Evolutionary conservation across 2,888 invertebrate species (phyloP).

Genomic region (Bugula neritina): DNA sequence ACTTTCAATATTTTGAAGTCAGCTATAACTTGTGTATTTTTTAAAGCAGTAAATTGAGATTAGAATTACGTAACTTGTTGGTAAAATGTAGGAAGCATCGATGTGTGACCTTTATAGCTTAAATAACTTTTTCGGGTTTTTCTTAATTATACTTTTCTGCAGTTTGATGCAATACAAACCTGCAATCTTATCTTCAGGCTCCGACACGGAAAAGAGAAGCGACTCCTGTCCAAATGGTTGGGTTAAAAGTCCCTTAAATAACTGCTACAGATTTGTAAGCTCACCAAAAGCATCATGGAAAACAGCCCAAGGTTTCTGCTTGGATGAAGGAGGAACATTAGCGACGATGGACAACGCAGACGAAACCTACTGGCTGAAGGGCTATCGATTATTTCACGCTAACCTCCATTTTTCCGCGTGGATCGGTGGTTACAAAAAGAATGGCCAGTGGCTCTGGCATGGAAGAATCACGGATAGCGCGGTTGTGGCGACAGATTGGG

Average conservation of each 20-base stretch:
- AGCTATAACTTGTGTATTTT: no score
- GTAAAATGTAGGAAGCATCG: no score
- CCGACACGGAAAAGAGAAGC: background rate
- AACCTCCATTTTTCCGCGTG: background rate
- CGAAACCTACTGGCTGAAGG: background rate
- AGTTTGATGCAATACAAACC: no score
- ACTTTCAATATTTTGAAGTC: no score
- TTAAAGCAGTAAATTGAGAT: no score
- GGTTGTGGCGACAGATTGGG: background rate
- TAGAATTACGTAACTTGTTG: no score
- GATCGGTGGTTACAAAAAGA: background rate
- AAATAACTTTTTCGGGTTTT: no score
- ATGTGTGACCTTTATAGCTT: no score
- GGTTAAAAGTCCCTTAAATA: background rate
- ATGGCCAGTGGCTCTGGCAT: background rate
- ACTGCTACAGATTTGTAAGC: background rate
- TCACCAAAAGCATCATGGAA: background rate
- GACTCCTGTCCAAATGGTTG: background rate
- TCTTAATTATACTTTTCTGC: no score
- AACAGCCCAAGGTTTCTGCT: background rate
- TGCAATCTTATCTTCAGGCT: no score
- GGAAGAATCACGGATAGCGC: background rate
- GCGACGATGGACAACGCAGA: background rate
- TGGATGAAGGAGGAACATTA: background rate
- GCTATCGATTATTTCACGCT: background rate